Evolutionary conservation across 2,113 vertebrate genomes (phyloP), one percentile per base, ranked within the genome.

Genomic region (Rhinoptilus africanus): DNA sequence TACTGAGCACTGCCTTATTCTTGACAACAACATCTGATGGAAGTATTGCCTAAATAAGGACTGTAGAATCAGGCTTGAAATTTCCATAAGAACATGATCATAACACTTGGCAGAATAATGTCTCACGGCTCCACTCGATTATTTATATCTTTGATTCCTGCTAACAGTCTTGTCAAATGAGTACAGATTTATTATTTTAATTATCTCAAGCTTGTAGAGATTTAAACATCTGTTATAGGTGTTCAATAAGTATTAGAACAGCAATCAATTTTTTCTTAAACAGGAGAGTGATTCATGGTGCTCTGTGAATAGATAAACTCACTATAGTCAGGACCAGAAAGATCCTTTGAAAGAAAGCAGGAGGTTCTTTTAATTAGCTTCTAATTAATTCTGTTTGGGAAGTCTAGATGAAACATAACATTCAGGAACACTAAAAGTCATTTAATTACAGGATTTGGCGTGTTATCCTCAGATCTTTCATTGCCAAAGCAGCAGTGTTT

Each of bases 121-220:
- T 67, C 93, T 94, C 74, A 39, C 2, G 12, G 67, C 59, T 95
- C 60, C 17, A 60, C 71, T 85, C 22, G 35, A 82, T 93, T 97
- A 96, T 97, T 98, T 97, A 94, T 96, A 88, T 67, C 89, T 96
- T 94, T 96, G 79, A 96, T 96, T 94, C 82, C 72, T 95, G 89
- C 69, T 96, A 93, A 93, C 85, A 26, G 89, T 89, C 88, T 77
- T 97, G 78, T 97, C 97, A 95, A 96, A 98, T 69, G 78, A 91
- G 48, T 87, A 96, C 37, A 94, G 97, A 98, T 98, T 98, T 98
- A 98, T 97, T 95, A 97, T 98, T 98, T 98, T 97, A 97, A 98
- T 98, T 97, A 97, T 97, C 89, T 97, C 91, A 91, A 87, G 96
- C 93, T 93, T 89, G 79, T 96, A 97, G 91, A 97, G 96, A 98